A percentile compares a stretch with the other conserved stretches of the same genome.
phyloP scores from a whole-genome alignment of 2,888 invertebrate species.

The Operophtera brumata region DNA sequence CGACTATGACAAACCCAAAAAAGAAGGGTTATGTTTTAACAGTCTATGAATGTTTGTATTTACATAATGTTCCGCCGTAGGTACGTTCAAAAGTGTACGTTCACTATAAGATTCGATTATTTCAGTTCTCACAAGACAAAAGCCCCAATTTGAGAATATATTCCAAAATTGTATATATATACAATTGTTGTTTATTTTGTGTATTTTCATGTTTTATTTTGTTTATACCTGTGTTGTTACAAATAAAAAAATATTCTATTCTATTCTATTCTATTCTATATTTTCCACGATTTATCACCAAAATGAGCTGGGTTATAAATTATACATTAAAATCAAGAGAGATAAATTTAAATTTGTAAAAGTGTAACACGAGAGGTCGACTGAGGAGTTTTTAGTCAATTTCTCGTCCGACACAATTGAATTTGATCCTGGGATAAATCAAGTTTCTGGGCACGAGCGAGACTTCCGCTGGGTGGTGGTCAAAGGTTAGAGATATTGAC shows the following conservation, averaged over 20 bases:
- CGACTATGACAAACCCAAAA: too few relatives aligned
- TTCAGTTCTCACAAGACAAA: conserved; percentile 8
- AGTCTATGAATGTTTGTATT: too few relatives aligned
- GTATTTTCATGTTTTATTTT: too few relatives aligned
- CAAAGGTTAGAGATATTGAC: conserved; percentile 7
- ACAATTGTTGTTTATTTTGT: too few relatives aligned
- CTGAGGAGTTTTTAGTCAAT: conserved; percentile 73
- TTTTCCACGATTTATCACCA: conserved; percentile 17
- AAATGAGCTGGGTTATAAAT: conserved; percentile 25
- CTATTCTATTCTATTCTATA: too few relatives aligned
- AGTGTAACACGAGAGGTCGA: conserved; percentile 45
- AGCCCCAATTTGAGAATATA: conserved; percentile 7
- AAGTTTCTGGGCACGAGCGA: conserved; percentile 69
- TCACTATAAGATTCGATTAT: neutral
- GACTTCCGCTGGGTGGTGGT: conserved; percentile 47
- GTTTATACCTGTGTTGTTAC: too few relatives aligned
- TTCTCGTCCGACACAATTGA: conserved; percentile 73
- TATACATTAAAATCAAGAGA: conserved; percentile 30
- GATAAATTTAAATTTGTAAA: conserved; percentile 48
- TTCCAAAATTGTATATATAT: too few relatives aligned
- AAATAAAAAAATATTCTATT: too few relatives aligned
- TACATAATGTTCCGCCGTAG: too few relatives aligned
- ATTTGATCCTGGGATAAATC: conserved; percentile 73
- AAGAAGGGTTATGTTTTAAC: too few relatives aligned
- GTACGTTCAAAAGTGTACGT: too few relatives aligned